Conservation (phyloP, 2,797 vertebrate species). For the Pangasius krempfi region DNA sequence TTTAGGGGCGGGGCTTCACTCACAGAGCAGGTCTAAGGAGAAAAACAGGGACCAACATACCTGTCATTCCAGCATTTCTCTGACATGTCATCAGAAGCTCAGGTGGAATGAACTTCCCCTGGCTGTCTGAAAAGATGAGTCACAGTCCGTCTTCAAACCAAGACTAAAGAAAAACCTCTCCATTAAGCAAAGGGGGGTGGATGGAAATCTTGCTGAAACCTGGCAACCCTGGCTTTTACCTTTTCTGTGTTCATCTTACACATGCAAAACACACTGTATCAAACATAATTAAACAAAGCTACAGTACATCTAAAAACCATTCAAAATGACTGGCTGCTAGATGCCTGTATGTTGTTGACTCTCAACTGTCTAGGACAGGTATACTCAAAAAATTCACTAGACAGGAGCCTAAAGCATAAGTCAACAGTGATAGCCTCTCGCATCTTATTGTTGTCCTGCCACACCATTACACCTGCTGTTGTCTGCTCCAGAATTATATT, state of each 20-base stretch:
- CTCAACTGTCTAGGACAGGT: neutral
- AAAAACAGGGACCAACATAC: conserved; percentile 57
- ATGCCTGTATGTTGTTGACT: neutral
- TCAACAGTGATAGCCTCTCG: neutral
- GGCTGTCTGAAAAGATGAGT: neutral
- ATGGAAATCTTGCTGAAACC: neutral
- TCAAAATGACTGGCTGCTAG: neutral
- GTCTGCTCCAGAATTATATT: neutral
- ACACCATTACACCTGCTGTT: neutral
- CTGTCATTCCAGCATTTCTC: conserved; percentile 18
- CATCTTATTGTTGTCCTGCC: neutral
- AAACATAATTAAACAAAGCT: neutral
- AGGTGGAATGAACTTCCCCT: neutral
- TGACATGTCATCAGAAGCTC: neutral
- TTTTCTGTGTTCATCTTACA: neutral
- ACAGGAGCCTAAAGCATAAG: neutral
- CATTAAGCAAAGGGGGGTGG: too few relatives aligned
- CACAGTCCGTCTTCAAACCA: neutral
- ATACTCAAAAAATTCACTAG: neutral
- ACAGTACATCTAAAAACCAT: neutral
- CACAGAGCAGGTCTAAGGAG: conserved; percentile 71
- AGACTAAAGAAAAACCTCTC: neutral
- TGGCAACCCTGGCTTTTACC: neutral
- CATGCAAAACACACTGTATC: neutral
- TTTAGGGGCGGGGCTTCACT: conserved; percentile 63